Base-by-base conservation (phyloP, 2,888 invertebrate genomes). In the Ditula angustiorana region DNA sequence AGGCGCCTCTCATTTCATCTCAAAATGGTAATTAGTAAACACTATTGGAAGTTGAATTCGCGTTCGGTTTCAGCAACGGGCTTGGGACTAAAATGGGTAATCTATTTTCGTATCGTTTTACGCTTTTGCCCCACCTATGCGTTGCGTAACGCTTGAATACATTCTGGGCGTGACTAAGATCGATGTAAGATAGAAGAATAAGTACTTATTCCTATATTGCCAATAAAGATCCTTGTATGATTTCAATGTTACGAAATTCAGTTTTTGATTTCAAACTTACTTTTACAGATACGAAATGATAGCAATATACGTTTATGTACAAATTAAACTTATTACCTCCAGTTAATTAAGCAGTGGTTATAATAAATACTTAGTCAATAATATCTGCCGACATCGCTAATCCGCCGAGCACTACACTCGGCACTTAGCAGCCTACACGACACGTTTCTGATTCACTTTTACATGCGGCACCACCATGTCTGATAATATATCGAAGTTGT, bases 81-180 rank as follows among this genome's bases (percentile, higher is more conserved):
- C 44, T 46, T 55, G 35, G 16, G 56, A 30, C 41, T 49, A 28
- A 52, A 56, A 24, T 63, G 23, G 62, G 50, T 55, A 46, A 52
- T 61, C 41, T 62, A 62, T 62, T 62, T 62, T 35, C 16, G 56
- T 30, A 57, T 41, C 41, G 30, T 41, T 62, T 30, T 56, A 28
- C 55, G 61, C 44, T 41, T 44, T 23, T 24, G 35, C 61, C 61
- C 47, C 46, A 21, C 62, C 49, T 61, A 33, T 35, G 24, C 47
- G 30, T 62, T 57, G 24, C 62, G 41, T 57, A 62, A 57, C 41
- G 23, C 35, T 53, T 30, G 53, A 53, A 53, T 53, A 53, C 53
- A 37, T 35, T 53, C 37, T 50, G 44, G 61, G 30, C 19, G 49
- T 62, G 49, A 57, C 49, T 49, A 49, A 24, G 16, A 50, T 50